Base-by-base conservation (phyloP, 2,797 vertebrate genomes). In the Corythornis leucogaster region DNA sequence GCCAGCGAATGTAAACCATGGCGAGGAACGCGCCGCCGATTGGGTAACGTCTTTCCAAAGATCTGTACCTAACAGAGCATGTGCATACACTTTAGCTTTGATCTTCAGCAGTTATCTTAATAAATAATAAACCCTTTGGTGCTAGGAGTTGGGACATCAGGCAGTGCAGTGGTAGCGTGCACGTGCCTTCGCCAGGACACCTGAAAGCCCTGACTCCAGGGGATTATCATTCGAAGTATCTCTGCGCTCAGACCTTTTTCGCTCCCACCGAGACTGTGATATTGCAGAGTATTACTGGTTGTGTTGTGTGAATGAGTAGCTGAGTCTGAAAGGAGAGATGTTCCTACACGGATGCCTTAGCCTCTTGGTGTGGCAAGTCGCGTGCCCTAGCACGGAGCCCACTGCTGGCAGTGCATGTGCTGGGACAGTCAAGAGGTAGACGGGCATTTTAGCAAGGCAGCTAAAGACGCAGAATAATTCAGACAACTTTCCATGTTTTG, bases 361-460 rank as follows among this genome's bases (percentile, higher is more conserved):
- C 97, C 96, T 97, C 95, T 91, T 84, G 97, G 91, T 13, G 89
- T 33, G 83, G 93, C 66, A 77, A 89, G 94, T 9, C 20, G 87
- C 70, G 70, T 71, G 86, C 80, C 92, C 59, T 62, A 74, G 94
- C 87, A 43, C 33, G 92, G 80, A 93, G 77, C 82, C 96, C 97
- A 96, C 98, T 97, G 97, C 97, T 96, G 98, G 97, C 97, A 89
- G 97, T 97, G 97, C 95, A 55, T 28, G 48, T 95, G 71, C 96
- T 96, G 94, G 95, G 96, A 92, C 85, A 45, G 91, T 90, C 67
- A 85, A 96, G 94, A 94, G 97, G 86, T 64, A 61, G 70, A 68
- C 31, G 95, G 97, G 96, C 97, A 97, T 97, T 97, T 96, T 91
- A 97, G 94, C 93, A 95, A 97, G 97, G 98, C 97, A 98, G 98